Evolutionary conservation across 2,113 vertebrate species (phyloP), one percentile per base, ranked within the genome.

Genomic region (Boulengeromyrus knoepffleri): DNA sequence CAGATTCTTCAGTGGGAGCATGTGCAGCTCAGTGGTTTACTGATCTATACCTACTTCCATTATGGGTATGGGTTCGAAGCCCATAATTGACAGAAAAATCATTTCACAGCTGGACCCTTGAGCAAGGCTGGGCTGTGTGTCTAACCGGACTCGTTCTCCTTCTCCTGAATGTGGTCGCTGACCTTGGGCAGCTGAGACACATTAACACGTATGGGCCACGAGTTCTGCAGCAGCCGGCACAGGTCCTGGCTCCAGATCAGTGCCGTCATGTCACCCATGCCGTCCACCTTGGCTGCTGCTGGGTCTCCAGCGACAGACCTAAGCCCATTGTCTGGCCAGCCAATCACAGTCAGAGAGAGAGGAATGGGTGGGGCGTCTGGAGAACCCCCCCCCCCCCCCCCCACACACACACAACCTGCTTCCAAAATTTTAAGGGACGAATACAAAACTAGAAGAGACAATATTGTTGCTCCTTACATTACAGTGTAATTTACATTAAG

Each of bases 151-250:
- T 98, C 96, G 94, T 98, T 99, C 92, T 99, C 99, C 91, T 99
- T 99, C 93, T 99, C 99, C 91, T 99, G 98, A 0, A 99, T 99
- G 94, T 99, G 99, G 92, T 99, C 98, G 46, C 97, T 99, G 85
- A 99, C 97, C 91, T 99, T 98, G 0, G 98, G 98, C 89, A 98
- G 96, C 91, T 99, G 99, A 27, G 98, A 96, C 0, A 99, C 97
- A 0, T 97, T 98, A 93, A 99, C 98, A 0, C 97, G 96, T 0
- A 99, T 98, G 0, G 98, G 98, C 86, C 97, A 97, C 0, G 99
- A 97, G 45, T 98, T 99, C 92, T 99, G 98, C 19, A 99, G 97
- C 27, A 99, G 97, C 15, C 98, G 95, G 31, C 97, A 94, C 36
- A 99, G 91, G 91, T 99, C 99, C 93, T 98, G 97, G 0, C 97